phyloP scores from a whole-genome alignment of 2,797 vertebrate genomes.

The Gila robusta region DNA sequence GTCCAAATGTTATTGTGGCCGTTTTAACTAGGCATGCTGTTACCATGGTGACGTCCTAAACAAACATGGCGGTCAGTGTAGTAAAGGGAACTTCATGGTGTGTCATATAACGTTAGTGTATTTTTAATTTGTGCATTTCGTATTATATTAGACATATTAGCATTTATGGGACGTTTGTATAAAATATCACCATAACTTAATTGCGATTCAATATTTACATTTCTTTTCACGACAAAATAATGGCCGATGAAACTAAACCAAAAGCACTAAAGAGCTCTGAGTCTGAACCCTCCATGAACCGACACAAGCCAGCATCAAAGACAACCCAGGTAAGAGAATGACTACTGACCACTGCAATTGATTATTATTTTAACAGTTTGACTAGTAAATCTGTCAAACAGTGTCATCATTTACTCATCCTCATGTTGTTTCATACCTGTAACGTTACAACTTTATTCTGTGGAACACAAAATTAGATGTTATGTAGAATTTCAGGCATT shows the following conservation, averaged over 20 bases:
- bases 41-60: conserved; percentile 69
- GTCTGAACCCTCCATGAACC: conserved; percentile 70
- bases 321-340: conserved; percentile 75
- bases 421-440: neutral
- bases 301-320: conserved; percentile 74
- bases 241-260: conserved; percentile 63
- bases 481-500: no score
- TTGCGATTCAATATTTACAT: neutral
- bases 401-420: neutral
- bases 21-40: conserved; percentile 19
- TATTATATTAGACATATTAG: neutral
- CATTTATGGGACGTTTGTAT: neutral
- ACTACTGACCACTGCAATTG: neutral
- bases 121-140: neutral
- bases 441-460: neutral
- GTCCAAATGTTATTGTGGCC: neutral
- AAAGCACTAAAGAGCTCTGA: conserved; percentile 55
- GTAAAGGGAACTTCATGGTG: neutral
- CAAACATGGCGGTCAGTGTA: conserved; percentile 55
- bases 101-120: neutral
- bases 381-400: no score
- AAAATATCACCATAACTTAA: neutral
- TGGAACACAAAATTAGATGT: neutral
- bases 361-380: neutral
- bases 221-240: conserved; percentile 9